Percentiles rank a stretch among this genome's conserved stretches.
These are phyloP conservation scores for Dermochelys coriacea DNA, from an alignment of 2,797 vertebrate genomes.

Conservation along the genomic window DNA sequence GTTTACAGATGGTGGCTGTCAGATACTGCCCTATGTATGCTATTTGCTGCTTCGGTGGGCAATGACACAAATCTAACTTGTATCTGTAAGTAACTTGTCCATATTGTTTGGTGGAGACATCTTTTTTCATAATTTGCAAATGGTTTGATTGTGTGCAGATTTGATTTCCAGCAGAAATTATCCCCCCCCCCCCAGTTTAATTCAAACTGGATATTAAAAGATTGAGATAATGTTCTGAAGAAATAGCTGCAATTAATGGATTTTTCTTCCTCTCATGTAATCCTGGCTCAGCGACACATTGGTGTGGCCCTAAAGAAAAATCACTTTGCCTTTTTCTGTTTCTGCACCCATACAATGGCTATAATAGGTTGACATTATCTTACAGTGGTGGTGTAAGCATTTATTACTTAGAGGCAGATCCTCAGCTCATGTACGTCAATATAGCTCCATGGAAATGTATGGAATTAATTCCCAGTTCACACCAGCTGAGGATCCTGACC, in stretches of 20 bases:
- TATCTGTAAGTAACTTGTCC: not conserved
- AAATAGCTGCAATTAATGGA: not conserved
- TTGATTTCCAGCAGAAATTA: not conserved
- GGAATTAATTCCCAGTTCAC: not conserved
- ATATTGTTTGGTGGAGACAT: not conserved
- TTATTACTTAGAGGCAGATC: not conserved
- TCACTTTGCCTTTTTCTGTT: not conserved
- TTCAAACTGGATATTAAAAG: not conserved
- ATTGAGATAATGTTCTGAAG: not conserved
- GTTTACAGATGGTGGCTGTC: not conserved
- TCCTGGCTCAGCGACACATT: not conserved
- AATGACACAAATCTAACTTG: too few species aligned
- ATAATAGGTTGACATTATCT: not conserved
- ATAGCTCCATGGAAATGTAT: not conserved
- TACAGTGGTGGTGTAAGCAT: not conserved
- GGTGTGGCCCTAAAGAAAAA: not conserved
- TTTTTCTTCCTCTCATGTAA: not conserved
- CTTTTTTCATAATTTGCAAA: fast-evolving
- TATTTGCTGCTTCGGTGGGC: not conserved
- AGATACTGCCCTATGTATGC: not conserved
- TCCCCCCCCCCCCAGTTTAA: not conserved
- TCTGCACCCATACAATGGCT: not conserved
- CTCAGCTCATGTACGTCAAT: not conserved
- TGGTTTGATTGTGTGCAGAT: not conserved
- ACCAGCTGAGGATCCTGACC: not conserved